Base-by-base conservation (phyloP, 2,797 vertebrate genomes). In the Sebastes goodei region DNA sequence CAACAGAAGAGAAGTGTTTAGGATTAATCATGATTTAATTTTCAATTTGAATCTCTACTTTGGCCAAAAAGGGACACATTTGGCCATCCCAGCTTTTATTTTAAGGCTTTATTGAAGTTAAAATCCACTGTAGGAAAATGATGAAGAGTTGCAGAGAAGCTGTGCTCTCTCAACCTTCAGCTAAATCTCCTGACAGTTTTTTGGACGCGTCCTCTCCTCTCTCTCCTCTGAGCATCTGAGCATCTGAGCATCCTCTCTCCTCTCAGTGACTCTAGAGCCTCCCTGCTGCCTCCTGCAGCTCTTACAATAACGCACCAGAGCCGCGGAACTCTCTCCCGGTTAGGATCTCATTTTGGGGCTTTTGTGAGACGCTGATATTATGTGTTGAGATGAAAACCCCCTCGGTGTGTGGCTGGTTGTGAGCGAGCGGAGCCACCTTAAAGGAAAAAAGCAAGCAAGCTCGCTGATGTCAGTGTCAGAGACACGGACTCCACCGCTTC, bases 381-480 rank as follows among this genome's bases (percentile, higher is more conserved):
- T 29, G 20, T 7, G 62, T 23, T 5, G 30, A 27, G 59, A n/a
- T 83, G 12, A 12, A 42, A 25, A 1, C 17, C 59, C 57, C 59
- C 59, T 57, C 49, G 15, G 52, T 7, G 73, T 9, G 66, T 17
- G 68, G 76, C 55, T 15, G 72, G 20, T 38, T 68, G 83, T 71
- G 79, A 86, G 76, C 5, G 76, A 78, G 66, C 83, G 68, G 71
- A 88, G 81, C 82, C 90, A 86, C 92, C 90, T 94, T 88, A 86
- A 81, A 87, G 80, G 12, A 14, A 38, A 49, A 66, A 46, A 46
- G 42, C 42, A 46, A 65, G 83, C 81, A 60, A 70, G 70, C 73
- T 71, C 75, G 87, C 88, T 92, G 92, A 89, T 94, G 92, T 92
- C 85, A 83, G 81, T 71, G 82, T 81, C 88, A 83, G 85, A 86